phyloP scores from a whole-genome alignment of 35 echinoderm and acorn worm species.

The Apostichopus japonicus region DNA sequence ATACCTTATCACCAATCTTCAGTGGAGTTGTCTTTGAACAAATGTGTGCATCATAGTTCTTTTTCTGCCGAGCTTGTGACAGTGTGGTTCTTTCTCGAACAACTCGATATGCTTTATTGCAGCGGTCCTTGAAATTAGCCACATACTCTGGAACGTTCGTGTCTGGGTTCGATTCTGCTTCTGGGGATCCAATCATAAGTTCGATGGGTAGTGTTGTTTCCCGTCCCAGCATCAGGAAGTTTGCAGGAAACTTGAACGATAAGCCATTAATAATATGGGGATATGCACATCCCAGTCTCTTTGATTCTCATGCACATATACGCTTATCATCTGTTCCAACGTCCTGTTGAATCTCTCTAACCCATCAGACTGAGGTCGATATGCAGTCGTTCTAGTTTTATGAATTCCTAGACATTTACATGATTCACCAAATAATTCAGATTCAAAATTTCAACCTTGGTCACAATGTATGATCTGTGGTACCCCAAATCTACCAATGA shows the following conservation, averaged over 20 bases:
- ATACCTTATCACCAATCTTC: neutral
- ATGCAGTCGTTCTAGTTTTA: constrained; percentile 67
- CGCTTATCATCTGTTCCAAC: constrained; percentile 16
- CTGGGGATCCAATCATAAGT: constrained; percentile 50
- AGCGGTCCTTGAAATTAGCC: constrained; percentile 29
- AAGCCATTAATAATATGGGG: constrained; percentile 64
- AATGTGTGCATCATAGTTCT: constrained; percentile 38
- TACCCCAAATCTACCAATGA: constrained; percentile 35
- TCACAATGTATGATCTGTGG: constrained; percentile 59
- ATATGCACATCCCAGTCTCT: constrained; percentile 65
- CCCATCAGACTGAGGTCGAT: constrained; percentile 45
- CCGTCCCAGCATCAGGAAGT: constrained; percentile 60
- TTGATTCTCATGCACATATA: constrained; percentile 52
- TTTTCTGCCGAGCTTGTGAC: constrained; percentile 20
- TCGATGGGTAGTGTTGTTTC: constrained; percentile 45
- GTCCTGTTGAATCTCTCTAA: constrained; percentile 61
- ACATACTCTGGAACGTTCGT: neutral
- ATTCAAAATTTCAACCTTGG: constrained; percentile 68
- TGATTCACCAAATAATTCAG: constrained; percentile 40
- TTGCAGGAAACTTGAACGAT: constrained; percentile 54
- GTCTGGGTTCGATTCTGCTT: neutral
- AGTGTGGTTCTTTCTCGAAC: neutral
- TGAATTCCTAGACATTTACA: constrained; percentile 49
- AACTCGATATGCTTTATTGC: constrained; percentile 12
- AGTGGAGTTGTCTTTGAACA: neutral